Conservation (phyloP, 2,113 vertebrate genomes). For the Ptilonorhynchus violaceus region DNA sequence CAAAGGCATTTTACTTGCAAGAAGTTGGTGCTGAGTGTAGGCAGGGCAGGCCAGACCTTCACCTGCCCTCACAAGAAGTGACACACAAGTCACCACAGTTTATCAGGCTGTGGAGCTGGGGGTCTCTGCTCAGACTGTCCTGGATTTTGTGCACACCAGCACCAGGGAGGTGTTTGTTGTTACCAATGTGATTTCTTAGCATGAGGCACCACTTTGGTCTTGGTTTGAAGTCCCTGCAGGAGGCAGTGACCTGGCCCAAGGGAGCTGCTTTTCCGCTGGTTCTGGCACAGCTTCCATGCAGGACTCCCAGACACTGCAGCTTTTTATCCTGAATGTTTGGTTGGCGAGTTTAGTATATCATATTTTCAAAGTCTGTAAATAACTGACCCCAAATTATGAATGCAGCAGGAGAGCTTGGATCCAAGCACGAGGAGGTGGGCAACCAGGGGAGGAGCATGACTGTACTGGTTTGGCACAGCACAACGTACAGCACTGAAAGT, state of each 20-base stretch:
- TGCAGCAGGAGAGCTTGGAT: background rate
- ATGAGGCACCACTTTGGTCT: background rate
- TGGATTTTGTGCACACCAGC: background rate
- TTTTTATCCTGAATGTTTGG: background rate
- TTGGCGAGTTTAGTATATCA: background rate
- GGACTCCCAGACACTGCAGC: background rate
- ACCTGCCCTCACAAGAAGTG: background rate
- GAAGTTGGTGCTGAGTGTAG: background rate
- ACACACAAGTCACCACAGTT: background rate
- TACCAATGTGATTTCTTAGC: background rate
- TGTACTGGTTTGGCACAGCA: background rate
- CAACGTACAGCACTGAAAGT: background rate
- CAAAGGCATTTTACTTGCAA: background rate
- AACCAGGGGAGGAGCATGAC: rapidly evolving
- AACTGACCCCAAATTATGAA: background rate
- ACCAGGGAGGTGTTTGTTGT: background rate
- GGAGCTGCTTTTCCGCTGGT: background rate
- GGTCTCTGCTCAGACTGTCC: background rate
- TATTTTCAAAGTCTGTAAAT: background rate
- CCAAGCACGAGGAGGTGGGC: background rate
- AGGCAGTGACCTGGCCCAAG: background rate
- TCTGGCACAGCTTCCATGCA: background rate
- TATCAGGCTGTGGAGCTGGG: background rate
- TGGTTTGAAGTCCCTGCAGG: background rate
- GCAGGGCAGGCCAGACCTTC: background rate